A percentile compares a stretch with the other conserved stretches of the same genome.
These are phyloP conservation scores for Mamestra brassicae DNA, from an alignment of 2,888 invertebrate genomes.

Conservation along the genomic window DNA sequence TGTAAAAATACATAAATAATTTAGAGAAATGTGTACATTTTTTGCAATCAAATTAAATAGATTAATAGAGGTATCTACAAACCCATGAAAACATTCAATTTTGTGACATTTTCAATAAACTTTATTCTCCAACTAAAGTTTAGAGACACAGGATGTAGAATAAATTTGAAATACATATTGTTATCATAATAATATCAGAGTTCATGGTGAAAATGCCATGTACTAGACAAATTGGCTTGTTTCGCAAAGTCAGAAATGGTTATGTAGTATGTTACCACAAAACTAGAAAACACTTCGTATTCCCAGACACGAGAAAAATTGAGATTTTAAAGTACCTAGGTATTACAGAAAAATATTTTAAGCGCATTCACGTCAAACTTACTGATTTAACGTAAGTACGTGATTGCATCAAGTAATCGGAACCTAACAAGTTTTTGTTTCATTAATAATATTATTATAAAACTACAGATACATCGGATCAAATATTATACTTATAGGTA, in stretches of 20 bases:
- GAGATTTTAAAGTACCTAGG: constrained; percentile 30
- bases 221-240: constrained; percentile 19
- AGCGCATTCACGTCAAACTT: constrained; percentile 32
- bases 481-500: constrained; percentile 52
- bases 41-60: constrained; percentile 30
- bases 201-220: constrained; percentile 11
- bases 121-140: constrained; percentile 12
- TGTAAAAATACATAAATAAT: constrained; percentile 28
- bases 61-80: constrained; percentile 42
- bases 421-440: constrained; percentile 31
- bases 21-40: constrained; percentile 32
- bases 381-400: constrained; percentile 2
- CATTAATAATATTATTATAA: constrained; percentile 29
- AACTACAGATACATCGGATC: constrained; percentile 40
- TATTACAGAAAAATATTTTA: constrained; percentile 37
- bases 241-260: constrained; percentile 18
- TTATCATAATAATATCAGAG: constrained; percentile 30
- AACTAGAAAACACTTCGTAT: constrained; percentile 38
- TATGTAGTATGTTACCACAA: constrained; percentile 42
- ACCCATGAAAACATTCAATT: constrained; percentile 26
- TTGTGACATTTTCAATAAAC: constrained; percentile 39
- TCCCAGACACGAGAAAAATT: constrained; percentile 11
- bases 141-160: constrained; percentile 18
- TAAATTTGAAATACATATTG: constrained; percentile 28
- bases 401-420: constrained; percentile 21